A percentile compares a stretch with the other conserved stretches of the same genome.
Conservation (phyloP, 2,113 vertebrate genomes). For the Hippocampus zosterae region DNA sequence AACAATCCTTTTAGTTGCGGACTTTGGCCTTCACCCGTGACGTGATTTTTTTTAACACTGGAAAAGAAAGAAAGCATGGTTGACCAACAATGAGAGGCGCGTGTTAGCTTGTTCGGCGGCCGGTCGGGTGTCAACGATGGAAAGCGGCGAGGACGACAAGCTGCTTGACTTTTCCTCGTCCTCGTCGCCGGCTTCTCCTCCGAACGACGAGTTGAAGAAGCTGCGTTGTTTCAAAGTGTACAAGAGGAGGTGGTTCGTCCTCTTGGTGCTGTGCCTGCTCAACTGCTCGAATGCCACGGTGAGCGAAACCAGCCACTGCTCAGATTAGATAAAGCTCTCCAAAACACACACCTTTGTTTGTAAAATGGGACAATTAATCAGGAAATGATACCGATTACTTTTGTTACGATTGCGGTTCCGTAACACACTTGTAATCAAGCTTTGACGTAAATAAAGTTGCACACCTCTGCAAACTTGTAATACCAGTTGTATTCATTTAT, state of each 20-base stretch:
- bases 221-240: conserved; percentile 63
- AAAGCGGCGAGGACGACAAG: conserved; percentile 13
- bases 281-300: conserved; percentile 88
- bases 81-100: background rate
- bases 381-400: background rate
- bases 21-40: background rate
- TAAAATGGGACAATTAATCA: background rate
- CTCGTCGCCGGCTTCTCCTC: background rate
- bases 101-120: background rate
- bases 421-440: background rate
- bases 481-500: background rate
- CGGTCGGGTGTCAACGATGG: background rate
- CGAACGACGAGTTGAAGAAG: background rate
- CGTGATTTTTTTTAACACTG: background rate
- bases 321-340: background rate
- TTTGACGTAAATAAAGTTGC: background rate
- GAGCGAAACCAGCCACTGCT: conserved; percentile 20
- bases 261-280: conserved; percentile 76
- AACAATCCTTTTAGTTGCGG: background rate
- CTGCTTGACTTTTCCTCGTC: background rate
- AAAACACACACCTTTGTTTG: background rate
- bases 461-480: background rate
- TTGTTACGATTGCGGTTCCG: background rate
- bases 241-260: conserved; percentile 79
- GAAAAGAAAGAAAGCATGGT: background rate